phyloP scores from a whole-genome alignment of 2,113 vertebrate species.

The Dromas ardeola region DNA sequence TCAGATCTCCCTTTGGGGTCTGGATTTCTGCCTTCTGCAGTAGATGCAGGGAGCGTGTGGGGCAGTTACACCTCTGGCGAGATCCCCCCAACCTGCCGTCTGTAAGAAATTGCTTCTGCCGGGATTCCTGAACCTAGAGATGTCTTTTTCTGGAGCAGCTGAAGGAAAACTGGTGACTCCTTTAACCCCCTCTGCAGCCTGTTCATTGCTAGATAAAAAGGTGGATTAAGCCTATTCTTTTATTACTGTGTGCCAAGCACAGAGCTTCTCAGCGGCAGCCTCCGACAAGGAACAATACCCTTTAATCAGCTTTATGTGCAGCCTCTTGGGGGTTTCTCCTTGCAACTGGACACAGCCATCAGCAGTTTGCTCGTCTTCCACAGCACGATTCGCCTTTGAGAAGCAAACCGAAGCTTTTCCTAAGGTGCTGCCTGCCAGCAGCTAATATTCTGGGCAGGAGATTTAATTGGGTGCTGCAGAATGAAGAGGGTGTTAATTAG shows the following conservation, averaged over 20 bases:
- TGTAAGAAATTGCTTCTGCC: background rate
- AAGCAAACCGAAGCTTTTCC: background rate
- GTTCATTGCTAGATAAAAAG: background rate
- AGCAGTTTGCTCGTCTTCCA: background rate
- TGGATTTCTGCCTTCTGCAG: too few species aligned
- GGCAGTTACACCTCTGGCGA: rapidly evolving
- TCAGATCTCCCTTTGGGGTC: too few species aligned
- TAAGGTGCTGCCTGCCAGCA: background rate
- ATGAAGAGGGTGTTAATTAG: background rate
- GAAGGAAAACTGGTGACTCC: background rate
- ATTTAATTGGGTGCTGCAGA: background rate
- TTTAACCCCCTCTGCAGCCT: too few species aligned
- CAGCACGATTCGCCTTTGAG: background rate
- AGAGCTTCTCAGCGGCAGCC: background rate
- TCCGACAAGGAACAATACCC: rapidly evolving
- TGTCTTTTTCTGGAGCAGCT: background rate
- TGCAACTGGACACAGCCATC: background rate
- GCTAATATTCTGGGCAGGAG: background rate
- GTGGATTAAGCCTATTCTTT: background rate
- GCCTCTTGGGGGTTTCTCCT: background rate
- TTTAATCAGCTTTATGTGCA: background rate
- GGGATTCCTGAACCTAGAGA: too few species aligned
- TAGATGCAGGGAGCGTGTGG: rapidly evolving
- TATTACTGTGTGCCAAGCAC: rapidly evolving
- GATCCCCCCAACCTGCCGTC: background rate